Percentiles rank a stretch among this genome's conserved stretches.
These are phyloP conservation scores for Todiramphus chloris DNA, from an alignment of 2,113 vertebrate genomes.

Conservation along the genomic window DNA sequence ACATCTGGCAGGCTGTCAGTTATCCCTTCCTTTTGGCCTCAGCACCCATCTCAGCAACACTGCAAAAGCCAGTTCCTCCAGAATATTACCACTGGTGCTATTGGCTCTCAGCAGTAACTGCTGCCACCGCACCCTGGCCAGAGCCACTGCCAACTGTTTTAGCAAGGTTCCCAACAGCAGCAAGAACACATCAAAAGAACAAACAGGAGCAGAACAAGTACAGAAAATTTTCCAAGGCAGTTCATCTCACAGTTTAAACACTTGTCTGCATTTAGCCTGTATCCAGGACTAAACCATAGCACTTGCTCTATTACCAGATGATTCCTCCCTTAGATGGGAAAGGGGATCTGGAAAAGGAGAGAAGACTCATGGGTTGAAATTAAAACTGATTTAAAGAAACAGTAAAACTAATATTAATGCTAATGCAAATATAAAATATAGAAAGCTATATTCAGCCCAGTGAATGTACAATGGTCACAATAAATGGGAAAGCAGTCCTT, in stretches of 20 bases:
- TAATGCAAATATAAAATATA: neutral
- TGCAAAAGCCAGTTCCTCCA: neutral
- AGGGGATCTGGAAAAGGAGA: neutral
- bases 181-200: neutral
- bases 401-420: neutral
- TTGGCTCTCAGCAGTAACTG: neutral
- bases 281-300: neutral
- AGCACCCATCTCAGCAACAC: neutral
- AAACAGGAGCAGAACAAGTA: neutral
- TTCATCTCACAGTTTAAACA: neutral
- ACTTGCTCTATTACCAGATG: too few species aligned
- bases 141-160: neutral
- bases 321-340: neutral
- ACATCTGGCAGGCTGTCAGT: neutral
- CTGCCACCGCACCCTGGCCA: neutral
- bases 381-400: neutral
- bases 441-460: neutral
- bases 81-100: neutral
- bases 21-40: neutral
- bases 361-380: neutral
- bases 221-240: neutral
- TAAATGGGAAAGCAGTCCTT: neutral
- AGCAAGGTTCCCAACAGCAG: neutral
- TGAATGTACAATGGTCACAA: neutral
- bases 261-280: too few species aligned